phyloP scores from a whole-genome alignment of 2,888 invertebrate species.

The Onthophagus sagittarius region DNA sequence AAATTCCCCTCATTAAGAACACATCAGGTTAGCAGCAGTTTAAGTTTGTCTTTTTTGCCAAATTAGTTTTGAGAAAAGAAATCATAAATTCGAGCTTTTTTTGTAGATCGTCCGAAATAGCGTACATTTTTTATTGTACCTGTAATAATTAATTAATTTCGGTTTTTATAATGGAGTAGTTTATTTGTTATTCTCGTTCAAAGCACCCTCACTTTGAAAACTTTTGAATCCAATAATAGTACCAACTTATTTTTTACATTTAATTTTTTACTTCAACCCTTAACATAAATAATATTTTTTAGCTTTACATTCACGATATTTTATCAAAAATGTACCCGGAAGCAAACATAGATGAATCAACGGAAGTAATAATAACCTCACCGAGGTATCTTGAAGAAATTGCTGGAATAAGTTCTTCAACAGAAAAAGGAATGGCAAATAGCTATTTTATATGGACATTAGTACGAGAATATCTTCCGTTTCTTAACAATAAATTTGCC shows the following conservation, averaged over 20 bases:
- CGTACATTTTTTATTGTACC: too few species aligned
- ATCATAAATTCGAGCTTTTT: too few species aligned
- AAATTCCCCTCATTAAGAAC: too few species aligned
- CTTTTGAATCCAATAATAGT: not conserved
- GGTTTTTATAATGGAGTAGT: too few species aligned
- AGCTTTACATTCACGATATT: constrained; percentile 50
- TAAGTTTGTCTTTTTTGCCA: too few species aligned
- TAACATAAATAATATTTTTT: constrained; percentile 26
- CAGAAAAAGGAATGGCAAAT: constrained; percentile 53
- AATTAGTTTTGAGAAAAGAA: too few species aligned
- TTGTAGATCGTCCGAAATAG: too few species aligned
- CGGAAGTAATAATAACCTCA: constrained; percentile 53
- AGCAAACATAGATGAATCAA: constrained; percentile 50
- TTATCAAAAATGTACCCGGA: constrained; percentile 51
- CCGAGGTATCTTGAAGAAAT: constrained; percentile 53
- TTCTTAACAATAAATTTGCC: constrained; percentile 49
- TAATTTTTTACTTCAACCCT: not conserved
- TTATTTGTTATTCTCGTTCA: too few species aligned
- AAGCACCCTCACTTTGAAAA: too few species aligned
- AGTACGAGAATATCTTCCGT: constrained; percentile 53
- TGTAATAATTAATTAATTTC: too few species aligned
- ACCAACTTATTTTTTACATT: not conserved
- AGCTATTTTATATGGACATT: constrained; percentile 60
- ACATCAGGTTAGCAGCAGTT: too few species aligned
- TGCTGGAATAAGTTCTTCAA: constrained; percentile 51